Conservation (phyloP, 2,888 invertebrate species). For the Ormyrus thymus region DNA sequence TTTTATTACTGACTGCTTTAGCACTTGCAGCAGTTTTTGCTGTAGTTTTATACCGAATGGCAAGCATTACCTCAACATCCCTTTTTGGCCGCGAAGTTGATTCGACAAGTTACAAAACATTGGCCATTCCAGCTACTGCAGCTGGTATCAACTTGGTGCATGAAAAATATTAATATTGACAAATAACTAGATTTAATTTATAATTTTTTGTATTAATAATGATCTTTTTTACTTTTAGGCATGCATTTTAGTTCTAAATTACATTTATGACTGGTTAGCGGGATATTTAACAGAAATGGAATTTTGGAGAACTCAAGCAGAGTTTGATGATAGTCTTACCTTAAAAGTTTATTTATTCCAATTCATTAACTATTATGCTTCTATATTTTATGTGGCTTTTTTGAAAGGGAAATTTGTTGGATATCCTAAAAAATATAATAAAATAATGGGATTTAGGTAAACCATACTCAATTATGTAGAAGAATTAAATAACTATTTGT, state of each 20-base stretch:
- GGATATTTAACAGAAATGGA: slow-evolving; percentile 84
- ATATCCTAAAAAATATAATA: slow-evolving; percentile 85
- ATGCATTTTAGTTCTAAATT: slow-evolving; percentile 86
- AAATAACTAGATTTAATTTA: slow-evolving; percentile 1
- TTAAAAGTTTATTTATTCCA: slow-evolving; percentile 91
- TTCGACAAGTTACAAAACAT: slow-evolving; percentile 76
- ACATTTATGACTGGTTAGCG: slow-evolving; percentile 81
- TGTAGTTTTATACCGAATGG: slow-evolving; percentile 86
- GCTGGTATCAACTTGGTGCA: slow-evolving; percentile 85
- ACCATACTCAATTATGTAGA: slow-evolving; percentile 6
- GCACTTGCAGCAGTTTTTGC: slow-evolving; percentile 86
- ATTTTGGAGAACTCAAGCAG: slow-evolving; percentile 86
- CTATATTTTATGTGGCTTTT: slow-evolving; percentile 90
- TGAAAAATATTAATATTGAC: neutral
- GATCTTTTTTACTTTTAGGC: slow-evolving; percentile 62
- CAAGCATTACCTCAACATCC: slow-evolving; percentile 78
- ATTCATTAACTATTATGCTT: slow-evolving; percentile 92
- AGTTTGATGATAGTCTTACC: slow-evolving; percentile 90
- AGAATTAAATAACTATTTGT: neutral
- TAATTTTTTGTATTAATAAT: slow-evolving; percentile 7
- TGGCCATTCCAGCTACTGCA: slow-evolving; percentile 85
- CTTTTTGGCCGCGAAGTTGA: slow-evolving; percentile 75
- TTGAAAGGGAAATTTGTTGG: slow-evolving; percentile 87
- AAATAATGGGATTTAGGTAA: slow-evolving; percentile 78
- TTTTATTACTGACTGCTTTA: slow-evolving; percentile 80